A percentile compares a stretch with the other conserved stretches of the same genome.
Evolutionary conservation across 2,797 vertebrate genomes (phyloP).

Genomic region (Nasua narica): DNA sequence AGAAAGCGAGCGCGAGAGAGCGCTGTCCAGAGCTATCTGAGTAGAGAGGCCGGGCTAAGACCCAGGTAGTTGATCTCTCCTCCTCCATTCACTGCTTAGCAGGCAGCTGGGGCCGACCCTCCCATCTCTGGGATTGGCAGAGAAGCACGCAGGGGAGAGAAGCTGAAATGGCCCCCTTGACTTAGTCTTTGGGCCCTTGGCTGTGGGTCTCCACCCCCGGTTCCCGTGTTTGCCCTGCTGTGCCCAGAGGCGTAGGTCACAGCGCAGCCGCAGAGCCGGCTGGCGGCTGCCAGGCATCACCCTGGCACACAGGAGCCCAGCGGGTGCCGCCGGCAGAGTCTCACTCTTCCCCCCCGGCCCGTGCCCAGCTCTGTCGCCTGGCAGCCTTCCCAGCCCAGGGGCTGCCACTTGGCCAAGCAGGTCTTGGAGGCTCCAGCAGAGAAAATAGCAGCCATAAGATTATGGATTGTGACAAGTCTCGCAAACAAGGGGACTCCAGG

Average conservation of each 20-base stretch:
- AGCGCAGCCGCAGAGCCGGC: not conserved
- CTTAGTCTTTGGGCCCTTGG: not conserved
- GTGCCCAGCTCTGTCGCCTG: conserved; percentile 22
- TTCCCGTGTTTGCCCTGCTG: not conserved
- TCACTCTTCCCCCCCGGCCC: not conserved
- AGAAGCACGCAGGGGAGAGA: not conserved
- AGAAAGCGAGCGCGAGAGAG: too few species aligned
- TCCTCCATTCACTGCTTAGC: not conserved
- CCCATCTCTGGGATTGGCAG: not conserved
- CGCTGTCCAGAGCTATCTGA: not conserved
- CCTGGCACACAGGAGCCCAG: conserved; percentile 18
- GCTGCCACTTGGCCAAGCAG: conserved; percentile 38
- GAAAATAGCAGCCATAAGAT: conserved; percentile 42
- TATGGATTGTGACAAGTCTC: not conserved
- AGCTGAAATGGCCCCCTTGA: not conserved
- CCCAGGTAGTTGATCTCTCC: not conserved
- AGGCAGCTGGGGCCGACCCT: not conserved
- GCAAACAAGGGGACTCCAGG: not conserved
- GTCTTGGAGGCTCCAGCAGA: conserved; percentile 6
- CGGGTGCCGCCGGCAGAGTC: not conserved
- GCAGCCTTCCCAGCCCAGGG: conserved; percentile 48
- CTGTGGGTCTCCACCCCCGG: not conserved
- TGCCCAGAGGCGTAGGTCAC: not conserved
- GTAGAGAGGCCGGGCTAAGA: not conserved
- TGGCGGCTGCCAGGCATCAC: not conserved